A percentile compares a stretch with the other conserved stretches of the same genome.
These are phyloP conservation scores for Saccostrea echinata DNA, from an alignment of 1,140 invertebrate species.

Conservation along the genomic window DNA sequence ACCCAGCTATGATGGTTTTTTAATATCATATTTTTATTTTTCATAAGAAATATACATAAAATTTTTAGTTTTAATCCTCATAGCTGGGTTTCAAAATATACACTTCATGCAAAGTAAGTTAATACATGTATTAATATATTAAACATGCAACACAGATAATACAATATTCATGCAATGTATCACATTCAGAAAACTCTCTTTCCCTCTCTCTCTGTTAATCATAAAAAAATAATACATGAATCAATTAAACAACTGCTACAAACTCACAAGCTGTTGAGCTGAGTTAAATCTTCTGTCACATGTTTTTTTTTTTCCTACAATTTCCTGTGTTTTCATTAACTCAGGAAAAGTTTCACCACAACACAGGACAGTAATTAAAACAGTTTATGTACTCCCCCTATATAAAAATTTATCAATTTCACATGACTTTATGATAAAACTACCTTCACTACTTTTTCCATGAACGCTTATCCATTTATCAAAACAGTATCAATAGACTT, in stretches of 20 bases:
- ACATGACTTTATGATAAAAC: background rate
- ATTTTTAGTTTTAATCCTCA: background rate
- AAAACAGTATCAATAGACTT: slow-evolving; percentile 15
- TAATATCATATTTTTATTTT: background rate
- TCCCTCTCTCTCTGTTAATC: background rate
- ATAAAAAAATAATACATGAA: background rate
- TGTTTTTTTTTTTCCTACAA: background rate
- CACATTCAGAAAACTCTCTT: background rate
- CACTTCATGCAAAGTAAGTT: background rate
- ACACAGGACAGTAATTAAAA: background rate
- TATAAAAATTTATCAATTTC: background rate
- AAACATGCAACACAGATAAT: slow-evolving; percentile 1
- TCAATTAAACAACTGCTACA: background rate
- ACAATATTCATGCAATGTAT: background rate
- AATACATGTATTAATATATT: background rate
- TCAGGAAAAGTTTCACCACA: background rate
- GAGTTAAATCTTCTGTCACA: background rate
- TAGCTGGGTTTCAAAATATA: background rate
- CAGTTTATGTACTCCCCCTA: background rate
- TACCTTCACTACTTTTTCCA: background rate
- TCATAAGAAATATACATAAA: background rate
- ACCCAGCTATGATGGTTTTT: background rate
- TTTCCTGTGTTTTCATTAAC: background rate
- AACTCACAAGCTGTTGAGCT: background rate
- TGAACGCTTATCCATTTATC: background rate